phyloP scores from a whole-genome alignment of 2,113 vertebrate genomes.

The Cinclus mexicanus region DNA sequence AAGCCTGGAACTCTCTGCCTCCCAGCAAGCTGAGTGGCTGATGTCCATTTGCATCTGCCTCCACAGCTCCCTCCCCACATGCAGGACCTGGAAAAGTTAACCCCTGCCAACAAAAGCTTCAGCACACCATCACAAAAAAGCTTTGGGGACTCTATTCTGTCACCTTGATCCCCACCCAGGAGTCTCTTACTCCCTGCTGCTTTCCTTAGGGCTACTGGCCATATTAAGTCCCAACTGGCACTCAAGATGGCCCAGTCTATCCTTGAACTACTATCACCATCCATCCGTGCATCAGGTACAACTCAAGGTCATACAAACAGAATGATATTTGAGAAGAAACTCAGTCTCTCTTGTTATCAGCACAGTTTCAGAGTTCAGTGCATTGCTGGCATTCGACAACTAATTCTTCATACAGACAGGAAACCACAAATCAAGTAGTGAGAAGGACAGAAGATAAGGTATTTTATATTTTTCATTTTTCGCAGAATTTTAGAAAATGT shows the following conservation, averaged over 20 bases:
- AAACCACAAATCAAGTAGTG: background rate
- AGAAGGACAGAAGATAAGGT: background rate
- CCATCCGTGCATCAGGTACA: background rate
- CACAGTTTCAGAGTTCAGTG: background rate
- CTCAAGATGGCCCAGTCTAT: background rate
- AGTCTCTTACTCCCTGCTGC: background rate
- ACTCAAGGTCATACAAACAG: background rate
- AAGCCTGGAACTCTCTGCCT: background rate
- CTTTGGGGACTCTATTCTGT: background rate
- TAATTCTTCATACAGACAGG: background rate
- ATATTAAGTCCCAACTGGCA: background rate
- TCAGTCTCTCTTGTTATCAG: background rate
- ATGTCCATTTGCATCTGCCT: rapidly evolving
- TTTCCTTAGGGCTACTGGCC: background rate
- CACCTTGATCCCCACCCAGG: background rate
- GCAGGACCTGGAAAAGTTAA: background rate
- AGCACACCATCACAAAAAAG: background rate
- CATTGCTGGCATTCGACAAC: background rate
- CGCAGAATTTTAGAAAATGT: background rate
- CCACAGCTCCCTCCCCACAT: background rate
- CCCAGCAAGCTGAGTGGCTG: background rate
- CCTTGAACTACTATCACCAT: background rate
- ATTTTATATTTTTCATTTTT: background rate
- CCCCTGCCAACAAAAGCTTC: background rate
- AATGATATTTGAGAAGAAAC: background rate